Base-by-base conservation (phyloP, 2,797 vertebrate genomes). In the Coregonus suidteri region DNA sequence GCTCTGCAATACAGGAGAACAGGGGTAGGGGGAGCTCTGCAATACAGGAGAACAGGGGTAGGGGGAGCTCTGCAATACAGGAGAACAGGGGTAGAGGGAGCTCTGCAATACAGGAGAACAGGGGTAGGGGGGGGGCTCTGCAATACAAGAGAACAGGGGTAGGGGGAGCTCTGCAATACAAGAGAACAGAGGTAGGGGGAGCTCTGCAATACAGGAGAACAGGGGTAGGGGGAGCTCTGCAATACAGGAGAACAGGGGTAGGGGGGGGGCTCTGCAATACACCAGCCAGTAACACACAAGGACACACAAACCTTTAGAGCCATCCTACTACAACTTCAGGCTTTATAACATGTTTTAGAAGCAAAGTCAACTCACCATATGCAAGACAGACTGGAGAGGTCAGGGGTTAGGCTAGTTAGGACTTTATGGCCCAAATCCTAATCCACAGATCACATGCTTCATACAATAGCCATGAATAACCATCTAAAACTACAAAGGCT, bases 241-340 rank as follows among this genome's bases (percentile, higher is more conserved):
- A 25, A 25, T 25, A 13, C n/a, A 3, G 41, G 70, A 71, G 52
- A 59, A 47, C 41, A 13, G 52, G 59, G 25, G 34, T 47, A 47
- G 41, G 35, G 41, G 9, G 41, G 11, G 9, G 25, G 25, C 41
- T 47, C 41, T 47, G 41, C 41, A 11, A 47, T 47, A 9, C 41
- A 47, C 41, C 41, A 0, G 9, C 41, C 41, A 47, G 52, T 31
- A 74, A 73, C 56, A 3, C 34, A 73, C 73, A 82, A 71, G 74
- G 72, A 65, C 76, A 81, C 18, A 72, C 73, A 70, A 71, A 73
- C 47, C 31, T 35, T 73, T 78, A 66, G 65, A 74, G 11, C 6
- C 3, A 47, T 47, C 41, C 41, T 47, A 47, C 3, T 47, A 0
- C 6, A 13, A 64, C 34, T 41, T 75, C 56, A 74, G 30, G 37